Base-by-base conservation (phyloP, 2,888 invertebrate genomes). In the Leucozona laternaria region DNA sequence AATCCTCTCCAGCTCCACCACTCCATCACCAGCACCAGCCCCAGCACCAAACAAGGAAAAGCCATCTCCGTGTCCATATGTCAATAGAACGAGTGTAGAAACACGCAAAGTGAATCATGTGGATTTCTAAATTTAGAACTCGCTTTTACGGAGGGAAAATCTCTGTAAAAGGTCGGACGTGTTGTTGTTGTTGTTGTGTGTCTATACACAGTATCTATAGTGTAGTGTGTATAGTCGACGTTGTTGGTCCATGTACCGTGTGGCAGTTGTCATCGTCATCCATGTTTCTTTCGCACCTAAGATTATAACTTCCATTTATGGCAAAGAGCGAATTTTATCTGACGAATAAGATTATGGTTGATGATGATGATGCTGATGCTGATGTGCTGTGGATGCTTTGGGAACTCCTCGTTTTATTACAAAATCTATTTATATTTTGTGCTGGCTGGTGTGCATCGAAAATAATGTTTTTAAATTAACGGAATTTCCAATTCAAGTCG, bases 71-170 rank as follows among this genome's bases (percentile, higher is more conserved):
- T 53, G 53, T 25, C 37, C 64, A 17, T 72, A 13, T 45, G 53
- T 57, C 43, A 34, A 64, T 64, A 37, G 28, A 25, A 66, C 50
- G 15, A 66, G 48, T 66, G 13, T 66, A 31, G 48, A 22, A 60
- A 68, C 76, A 76, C 75, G 53, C 58, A 76, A 66, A 66, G 66
- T 76, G 80, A 84, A 84, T 84, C 80, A 80, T 76, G 76, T 37
- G 68, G 25, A 25, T 58, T 45, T 76, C 76, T 84, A 84, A 77
- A 84, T 72, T 77, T 85, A 80, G 80, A 79, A 68, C 11, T n/a
- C 53, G 17, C 48, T 71, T 75, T 57, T 15, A 34, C 22, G 15
- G 57, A 58, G 37, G 50, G 78, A 60, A 66, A 40, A 76, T 76
- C 76, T 71, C 71, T 71, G 60, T 50, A 57, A 62, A 62, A 79